phyloP scores from a whole-genome alignment of 2,888 invertebrate genomes.

The Drosophila borborema region DNA sequence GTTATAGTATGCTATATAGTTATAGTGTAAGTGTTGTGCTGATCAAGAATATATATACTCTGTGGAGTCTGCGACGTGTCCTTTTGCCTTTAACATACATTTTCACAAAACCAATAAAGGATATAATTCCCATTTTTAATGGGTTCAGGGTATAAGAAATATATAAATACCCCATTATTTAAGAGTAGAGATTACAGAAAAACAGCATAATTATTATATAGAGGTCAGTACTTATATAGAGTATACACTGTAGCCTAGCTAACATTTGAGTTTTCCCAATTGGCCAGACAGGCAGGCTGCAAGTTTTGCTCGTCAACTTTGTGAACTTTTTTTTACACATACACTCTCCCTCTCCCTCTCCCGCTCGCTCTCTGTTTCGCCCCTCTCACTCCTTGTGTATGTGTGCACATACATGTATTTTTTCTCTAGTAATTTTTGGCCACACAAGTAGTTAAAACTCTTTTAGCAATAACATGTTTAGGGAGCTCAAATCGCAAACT shows the following conservation, averaged over 20 bases:
- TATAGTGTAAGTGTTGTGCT: too few species aligned
- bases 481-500: constrained; percentile 56
- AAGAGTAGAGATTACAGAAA: background rate
- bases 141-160: too few species aligned
- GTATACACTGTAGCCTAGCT: constrained; percentile 28
- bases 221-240: background rate
- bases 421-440: constrained; percentile 53
- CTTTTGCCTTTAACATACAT: too few species aligned
- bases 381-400: background rate
- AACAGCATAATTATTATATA: background rate
- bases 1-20: too few species aligned
- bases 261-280: constrained; percentile 32
- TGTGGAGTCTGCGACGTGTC: too few species aligned
- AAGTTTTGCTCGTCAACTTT: constrained; percentile 41
- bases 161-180: background rate
- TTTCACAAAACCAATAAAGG: too few species aligned
- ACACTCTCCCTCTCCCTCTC: background rate
- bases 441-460: constrained; percentile 66
- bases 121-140: too few species aligned
- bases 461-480: constrained; percentile 61
- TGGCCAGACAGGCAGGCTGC: background rate
- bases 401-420: background rate
- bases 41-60: too few species aligned
- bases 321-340: constrained; percentile 21
- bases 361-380: background rate